Base-by-base conservation (phyloP, 2,888 invertebrate genomes). In the Eudemis profundana region DNA sequence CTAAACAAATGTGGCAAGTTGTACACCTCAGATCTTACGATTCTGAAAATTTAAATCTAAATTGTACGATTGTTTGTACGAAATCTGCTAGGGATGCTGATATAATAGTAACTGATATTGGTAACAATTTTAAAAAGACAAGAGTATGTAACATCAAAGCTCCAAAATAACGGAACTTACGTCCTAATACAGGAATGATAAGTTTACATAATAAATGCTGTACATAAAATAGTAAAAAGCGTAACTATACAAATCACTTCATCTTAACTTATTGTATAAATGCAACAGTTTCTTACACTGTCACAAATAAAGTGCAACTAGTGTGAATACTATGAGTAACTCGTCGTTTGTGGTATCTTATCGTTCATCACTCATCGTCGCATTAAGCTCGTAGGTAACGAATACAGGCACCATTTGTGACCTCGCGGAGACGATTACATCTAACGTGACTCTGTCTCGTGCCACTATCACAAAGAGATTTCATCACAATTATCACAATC, bases 391-490 rank as follows among this genome's bases (percentile, higher is more conserved):
- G 78, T 82, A 81, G 87, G 86, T 87, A 86, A 86, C 87, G 80
- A 82, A 68, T 51, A 68, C 78, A 81, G 85, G 84, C 86, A 80
- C 83, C 69, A 69, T 69, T 70, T 74, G 80, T 78, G 81, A 79
- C 83, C 83, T 80, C 78, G 63, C 68, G 61, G 75, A 79, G 84
- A 82, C 81, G 83, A 81, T 78, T 86, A 88, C 82, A 85, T 83
- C 90, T 90, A 89, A 86, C 88, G 90, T 86, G 90, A 88, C 89
- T n/a, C n/a, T 78, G 85, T 84, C 83, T 77, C 81, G 78, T 81
- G 90, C 85, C 91, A 87, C 90, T 91, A 91, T 91, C 90, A 91
- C 90, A 90, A 86, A 84, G 83, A 86, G 81, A 87, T 86, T 89
- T 78, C 83, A 89, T 89, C 90, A 90, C 89, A 89, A 86, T 82